Evolutionary conservation across 2,888 invertebrate genomes (phyloP).

Genomic region (Muschampia plurimacula): DNA sequence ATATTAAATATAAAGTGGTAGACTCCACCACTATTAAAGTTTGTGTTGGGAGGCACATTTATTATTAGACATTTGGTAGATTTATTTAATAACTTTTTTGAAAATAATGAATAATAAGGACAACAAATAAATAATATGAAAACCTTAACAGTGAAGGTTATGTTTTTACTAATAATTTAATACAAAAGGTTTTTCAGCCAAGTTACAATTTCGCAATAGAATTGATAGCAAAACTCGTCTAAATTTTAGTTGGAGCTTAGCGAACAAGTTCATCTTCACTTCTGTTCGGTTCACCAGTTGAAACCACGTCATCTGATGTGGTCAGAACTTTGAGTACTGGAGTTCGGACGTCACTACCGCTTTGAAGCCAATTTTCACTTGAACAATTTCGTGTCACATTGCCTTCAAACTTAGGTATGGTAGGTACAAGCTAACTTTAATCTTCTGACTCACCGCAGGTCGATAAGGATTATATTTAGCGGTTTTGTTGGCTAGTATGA

Average conservation of each 20-base stretch:
- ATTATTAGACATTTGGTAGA: no score
- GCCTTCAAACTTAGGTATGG: constrained; percentile 12
- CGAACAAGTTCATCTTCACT: constrained; percentile 6
- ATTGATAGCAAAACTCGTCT: neutral
- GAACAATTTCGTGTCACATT: constrained; percentile 29
- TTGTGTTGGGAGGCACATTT: no score
- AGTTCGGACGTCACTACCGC: constrained; percentile 24
- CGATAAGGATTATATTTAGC: neutral
- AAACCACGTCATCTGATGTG: constrained; percentile 20
- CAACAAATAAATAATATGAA: no score
- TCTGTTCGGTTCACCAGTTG: constrained; percentile 17
- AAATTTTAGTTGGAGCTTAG: constrained; percentile 10
- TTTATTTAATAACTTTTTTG: no score
- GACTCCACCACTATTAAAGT: no score
- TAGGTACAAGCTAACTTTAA: constrained; percentile 21
- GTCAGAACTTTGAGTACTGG: constrained; percentile 22
- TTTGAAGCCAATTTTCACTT: constrained; percentile 29
- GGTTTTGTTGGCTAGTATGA: neutral
- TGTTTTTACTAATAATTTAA: no score
- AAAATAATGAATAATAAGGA: no score
- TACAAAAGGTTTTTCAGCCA: neutral
- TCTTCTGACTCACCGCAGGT: neutral
- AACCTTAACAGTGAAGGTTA: no score
- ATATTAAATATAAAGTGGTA: no score
- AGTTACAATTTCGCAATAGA: neutral